Evolutionary conservation across 2,888 invertebrate species (phyloP).

Genomic region (Ariolimax columbianus): DNA sequence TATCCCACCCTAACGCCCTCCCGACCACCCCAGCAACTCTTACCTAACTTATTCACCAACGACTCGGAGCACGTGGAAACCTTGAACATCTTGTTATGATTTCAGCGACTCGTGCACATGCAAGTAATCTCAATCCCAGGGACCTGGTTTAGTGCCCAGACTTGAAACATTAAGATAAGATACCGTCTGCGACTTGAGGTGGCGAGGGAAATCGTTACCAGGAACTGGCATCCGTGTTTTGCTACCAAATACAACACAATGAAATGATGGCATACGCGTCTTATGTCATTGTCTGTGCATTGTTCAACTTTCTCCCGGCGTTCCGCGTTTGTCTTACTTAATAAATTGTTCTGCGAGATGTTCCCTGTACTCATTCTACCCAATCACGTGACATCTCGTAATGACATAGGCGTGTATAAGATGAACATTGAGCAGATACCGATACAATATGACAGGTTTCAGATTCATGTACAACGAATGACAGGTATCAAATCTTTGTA

Average conservation of each 20-base stretch:
- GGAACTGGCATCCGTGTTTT: neutral
- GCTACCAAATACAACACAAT: neutral
- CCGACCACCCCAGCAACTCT: neutral
- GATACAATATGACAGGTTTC: too few species aligned
- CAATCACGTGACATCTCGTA: too few species aligned
- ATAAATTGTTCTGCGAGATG: too few species aligned
- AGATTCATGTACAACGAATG: too few species aligned
- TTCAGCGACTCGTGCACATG: slow-evolving; percentile 12
- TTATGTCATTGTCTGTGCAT: neutral
- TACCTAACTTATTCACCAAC: neutral
- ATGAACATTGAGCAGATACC: too few species aligned
- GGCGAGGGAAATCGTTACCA: neutral
- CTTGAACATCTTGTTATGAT: slow-evolving; percentile 20
- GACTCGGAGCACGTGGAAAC: neutral
- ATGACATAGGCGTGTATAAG: too few species aligned
- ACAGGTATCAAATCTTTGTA: too few species aligned
- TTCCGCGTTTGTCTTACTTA: neutral
- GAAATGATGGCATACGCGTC: neutral
- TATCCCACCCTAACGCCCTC: neutral
- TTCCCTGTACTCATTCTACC: too few species aligned
- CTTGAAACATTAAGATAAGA: slow-evolving; percentile 7
- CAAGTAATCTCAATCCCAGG: slow-evolving; percentile 7
- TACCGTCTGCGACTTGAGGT: neutral
- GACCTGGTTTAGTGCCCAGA: neutral
- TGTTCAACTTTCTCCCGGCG: neutral